phyloP scores from a whole-genome alignment of 2,797 vertebrate genomes.

The Centropyge bicolor region DNA sequence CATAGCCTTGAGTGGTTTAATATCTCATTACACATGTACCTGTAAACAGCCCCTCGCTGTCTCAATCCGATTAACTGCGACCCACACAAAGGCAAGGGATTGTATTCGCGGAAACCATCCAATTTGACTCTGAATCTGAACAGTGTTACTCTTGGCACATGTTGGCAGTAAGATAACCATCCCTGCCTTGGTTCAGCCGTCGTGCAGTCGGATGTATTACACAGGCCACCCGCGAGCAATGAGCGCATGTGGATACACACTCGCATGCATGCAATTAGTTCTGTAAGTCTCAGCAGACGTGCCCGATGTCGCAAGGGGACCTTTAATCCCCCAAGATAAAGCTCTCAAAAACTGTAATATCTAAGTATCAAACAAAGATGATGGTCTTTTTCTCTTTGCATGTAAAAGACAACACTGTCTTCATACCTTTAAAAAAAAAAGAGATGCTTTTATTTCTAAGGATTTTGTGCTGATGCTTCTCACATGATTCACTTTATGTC shows the following conservation, averaged over 20 bases:
- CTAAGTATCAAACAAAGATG: not conserved
- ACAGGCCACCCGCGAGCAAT: slow-evolving; percentile 19
- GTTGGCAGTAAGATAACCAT: slow-evolving; percentile 9
- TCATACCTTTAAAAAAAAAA: not conserved
- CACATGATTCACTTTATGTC: not conserved
- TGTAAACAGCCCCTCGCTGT: slow-evolving; percentile 16
- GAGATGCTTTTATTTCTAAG: not conserved
- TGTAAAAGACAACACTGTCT: not conserved
- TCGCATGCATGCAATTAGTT: slow-evolving; percentile 23
- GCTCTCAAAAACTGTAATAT: not conserved
- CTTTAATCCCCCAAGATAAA: slow-evolving; percentile 23
- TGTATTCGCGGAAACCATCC: slow-evolving; percentile 6
- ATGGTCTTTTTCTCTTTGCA: not conserved
- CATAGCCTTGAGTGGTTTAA: slow-evolving; percentile 19
- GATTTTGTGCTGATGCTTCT: no score
- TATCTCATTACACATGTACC: slow-evolving; percentile 23
- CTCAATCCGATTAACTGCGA: slow-evolving; percentile 17
- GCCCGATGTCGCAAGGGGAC: not conserved
- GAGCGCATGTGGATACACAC: not conserved
- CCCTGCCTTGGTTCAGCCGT: slow-evolving; percentile 25
- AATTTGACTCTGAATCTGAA: slow-evolving; percentile 23
- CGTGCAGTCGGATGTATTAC: not conserved
- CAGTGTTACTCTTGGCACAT: slow-evolving; percentile 7
- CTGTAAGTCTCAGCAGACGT: slow-evolving; percentile 12
- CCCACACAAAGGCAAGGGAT: not conserved